A percentile compares a stretch with the other conserved stretches of the same genome.
These are phyloP conservation scores for Poecilus cupreus DNA, from an alignment of 2,888 invertebrate genomes.

Conservation along the genomic window DNA sequence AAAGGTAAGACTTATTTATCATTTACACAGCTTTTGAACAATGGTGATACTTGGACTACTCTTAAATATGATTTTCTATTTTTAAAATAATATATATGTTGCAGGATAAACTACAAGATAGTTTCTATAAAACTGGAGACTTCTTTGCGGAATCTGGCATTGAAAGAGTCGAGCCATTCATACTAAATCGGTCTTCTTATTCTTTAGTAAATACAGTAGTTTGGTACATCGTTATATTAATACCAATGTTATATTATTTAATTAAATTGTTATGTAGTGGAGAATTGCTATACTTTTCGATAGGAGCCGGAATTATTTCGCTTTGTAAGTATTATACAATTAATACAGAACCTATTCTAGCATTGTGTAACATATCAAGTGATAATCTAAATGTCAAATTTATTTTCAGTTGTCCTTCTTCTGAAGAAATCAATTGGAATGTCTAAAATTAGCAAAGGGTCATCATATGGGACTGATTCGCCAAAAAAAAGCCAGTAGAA, in stretches of 20 bases:
- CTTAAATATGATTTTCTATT: too few relatives aligned
- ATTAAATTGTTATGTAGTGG: slow-evolving; percentile 82
- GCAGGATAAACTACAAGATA: slow-evolving; percentile 84
- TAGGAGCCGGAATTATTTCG: slow-evolving; percentile 81
- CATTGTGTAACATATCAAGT: not conserved
- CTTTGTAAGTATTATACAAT: slow-evolving; percentile 81
- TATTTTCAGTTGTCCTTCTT: slow-evolving; percentile 83
- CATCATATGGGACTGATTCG: slow-evolving; percentile 84
- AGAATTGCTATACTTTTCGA: slow-evolving; percentile 80
- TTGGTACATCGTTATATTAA: slow-evolving; percentile 82
- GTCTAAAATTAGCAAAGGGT: slow-evolving; percentile 89
- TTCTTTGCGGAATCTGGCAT: slow-evolving; percentile 87
- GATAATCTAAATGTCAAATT: not conserved
- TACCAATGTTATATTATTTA: slow-evolving; percentile 84
- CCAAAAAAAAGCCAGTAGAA: slow-evolving; percentile 72
- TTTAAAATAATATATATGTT: too few relatives aligned
- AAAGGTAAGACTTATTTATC: slow-evolving; percentile 78
- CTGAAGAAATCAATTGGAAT: slow-evolving; percentile 88
- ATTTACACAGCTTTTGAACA: not conserved
- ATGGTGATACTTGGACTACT: too few relatives aligned
- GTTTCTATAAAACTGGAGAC: slow-evolving; percentile 84
- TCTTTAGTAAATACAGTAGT: slow-evolving; percentile 82
- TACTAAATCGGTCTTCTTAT: slow-evolving; percentile 77
- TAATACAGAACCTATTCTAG: not conserved
- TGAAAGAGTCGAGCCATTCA: slow-evolving; percentile 77